These are phyloP conservation scores for Microctonus aethiopoides DNA, from an alignment of 2,888 invertebrate species.

Conservation along the genomic window DNA sequence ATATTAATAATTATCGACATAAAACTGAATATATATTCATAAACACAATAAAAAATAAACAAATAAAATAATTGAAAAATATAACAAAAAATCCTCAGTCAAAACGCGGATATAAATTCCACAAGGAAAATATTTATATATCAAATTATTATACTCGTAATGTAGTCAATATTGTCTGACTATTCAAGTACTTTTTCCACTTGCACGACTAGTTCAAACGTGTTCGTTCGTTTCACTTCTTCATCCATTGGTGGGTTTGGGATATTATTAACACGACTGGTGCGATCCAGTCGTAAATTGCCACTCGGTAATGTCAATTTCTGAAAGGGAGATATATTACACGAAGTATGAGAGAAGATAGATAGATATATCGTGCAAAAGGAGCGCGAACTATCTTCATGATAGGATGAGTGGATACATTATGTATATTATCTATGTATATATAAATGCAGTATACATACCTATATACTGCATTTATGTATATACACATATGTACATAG, in stretches of 20 bases:
- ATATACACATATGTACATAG: too few species aligned
- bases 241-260: background rate
- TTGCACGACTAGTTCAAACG: background rate
- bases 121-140: too few species aligned
- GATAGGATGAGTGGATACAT: background rate
- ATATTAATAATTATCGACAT: background rate
- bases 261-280: conserved; percentile 22
- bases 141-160: background rate
- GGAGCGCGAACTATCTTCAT: background rate
- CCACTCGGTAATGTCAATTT: conserved; percentile 20
- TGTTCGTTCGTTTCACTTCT: background rate
- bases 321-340: background rate
- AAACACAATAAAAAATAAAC: background rate
- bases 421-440: background rate
- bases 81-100: too few species aligned
- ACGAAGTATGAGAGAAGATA: background rate
- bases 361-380: background rate
- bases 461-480: too few species aligned
- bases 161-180: conserved; percentile 4
- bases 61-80: background rate
- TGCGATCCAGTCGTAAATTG: conserved; percentile 23
- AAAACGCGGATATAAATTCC: too few species aligned
- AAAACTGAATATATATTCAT: background rate
- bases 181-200: conserved; percentile 12
- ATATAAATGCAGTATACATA: too few species aligned